Percentiles rank a stretch among this genome's conserved stretches.
These are phyloP conservation scores for Leucophora obtusa DNA, from an alignment of 2,888 invertebrate genomes.

Conservation along the genomic window DNA sequence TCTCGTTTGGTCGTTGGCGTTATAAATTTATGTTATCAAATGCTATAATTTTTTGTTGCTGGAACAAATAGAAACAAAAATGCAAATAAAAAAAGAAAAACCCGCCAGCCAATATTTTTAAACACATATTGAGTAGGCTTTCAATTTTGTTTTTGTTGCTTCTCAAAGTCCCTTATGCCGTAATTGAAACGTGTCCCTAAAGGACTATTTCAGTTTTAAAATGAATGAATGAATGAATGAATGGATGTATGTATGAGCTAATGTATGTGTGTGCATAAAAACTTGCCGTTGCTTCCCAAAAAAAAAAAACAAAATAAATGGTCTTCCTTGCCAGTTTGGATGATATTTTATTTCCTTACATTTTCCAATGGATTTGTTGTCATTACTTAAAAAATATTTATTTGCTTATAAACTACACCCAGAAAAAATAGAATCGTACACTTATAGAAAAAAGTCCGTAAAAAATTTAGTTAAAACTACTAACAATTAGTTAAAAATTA, in stretches of 20 bases:
- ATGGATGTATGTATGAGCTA: background rate
- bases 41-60: conserved; percentile 41
- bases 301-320: conserved; percentile 9
- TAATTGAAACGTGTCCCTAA: conserved; percentile 64
- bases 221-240: conserved; percentile 3
- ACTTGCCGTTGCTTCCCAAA: conserved; percentile 8
- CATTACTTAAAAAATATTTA: conserved; percentile 59
- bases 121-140: conserved; percentile 15
- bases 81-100: conserved; percentile 19
- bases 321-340: conserved; percentile 14
- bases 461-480: too few species aligned
- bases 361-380: conserved; percentile 57
- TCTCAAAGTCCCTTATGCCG: conserved; percentile 57
- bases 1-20: conserved; percentile 36
- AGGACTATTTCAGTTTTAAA: conserved; percentile 60
- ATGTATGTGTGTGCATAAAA: too few species aligned
- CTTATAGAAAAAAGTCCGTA: too few species aligned
- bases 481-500: too few species aligned
- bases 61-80: conserved; percentile 28
- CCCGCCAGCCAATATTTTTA: conserved; percentile 51
- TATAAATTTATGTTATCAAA: conserved; percentile 54
- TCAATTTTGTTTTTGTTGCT: conserved; percentile 32
- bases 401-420: conserved; percentile 50
- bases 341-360: conserved; percentile 46
- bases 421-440: too few species aligned